Conservation (phyloP, 2,888 invertebrate genomes). For the Octodonta nipae region DNA sequence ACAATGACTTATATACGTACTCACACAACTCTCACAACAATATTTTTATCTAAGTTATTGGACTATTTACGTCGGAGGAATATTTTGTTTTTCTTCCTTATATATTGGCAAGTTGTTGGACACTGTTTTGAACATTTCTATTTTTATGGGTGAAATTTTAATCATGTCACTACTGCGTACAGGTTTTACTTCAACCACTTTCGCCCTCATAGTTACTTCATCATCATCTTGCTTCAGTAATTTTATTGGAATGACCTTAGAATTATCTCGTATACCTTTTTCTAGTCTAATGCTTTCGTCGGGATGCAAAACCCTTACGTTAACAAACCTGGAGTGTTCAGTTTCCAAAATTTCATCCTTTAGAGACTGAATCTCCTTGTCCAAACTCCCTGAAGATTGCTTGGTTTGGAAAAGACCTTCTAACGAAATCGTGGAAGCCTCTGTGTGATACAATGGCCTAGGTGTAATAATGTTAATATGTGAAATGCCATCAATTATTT, state of each 20-base stretch:
- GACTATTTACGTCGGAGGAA: too few species aligned
- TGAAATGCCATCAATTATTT: slow-evolving; percentile 30
- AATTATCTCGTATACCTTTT: slow-evolving; percentile 13
- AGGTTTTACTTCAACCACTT: slow-evolving; percentile 32
- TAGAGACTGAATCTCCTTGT: slow-evolving; percentile 10
- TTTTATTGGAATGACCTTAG: slow-evolving; percentile 22
- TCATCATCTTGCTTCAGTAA: slow-evolving; percentile 24
- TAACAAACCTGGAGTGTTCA: slow-evolving; percentile 29
- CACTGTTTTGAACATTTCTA: slow-evolving; percentile 21
- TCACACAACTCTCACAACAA: too few species aligned
- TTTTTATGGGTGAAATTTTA: slow-evolving; percentile 31
- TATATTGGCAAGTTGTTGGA: slow-evolving; percentile 12
- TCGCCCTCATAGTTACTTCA: slow-evolving; percentile 27
- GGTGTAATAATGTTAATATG: slow-evolving; percentile 31
- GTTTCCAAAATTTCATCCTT: slow-evolving; percentile 28
- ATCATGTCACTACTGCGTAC: slow-evolving; percentile 24
- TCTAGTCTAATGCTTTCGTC: slow-evolving; percentile 14
- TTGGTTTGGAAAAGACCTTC: slow-evolving; percentile 48
- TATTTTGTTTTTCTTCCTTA: slow-evolving; percentile 7
- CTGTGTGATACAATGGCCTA: slow-evolving; percentile 29
- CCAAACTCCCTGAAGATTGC: slow-evolving; percentile 4
- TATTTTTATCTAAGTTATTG: too few species aligned
- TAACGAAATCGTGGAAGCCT: slow-evolving; percentile 53
- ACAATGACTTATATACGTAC: slow-evolving; percentile 19
- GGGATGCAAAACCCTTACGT: slow-evolving; percentile 28